Evolutionary conservation across 2,113 vertebrate species (phyloP).

Genomic region (Pseudonaja textilis): DNA sequence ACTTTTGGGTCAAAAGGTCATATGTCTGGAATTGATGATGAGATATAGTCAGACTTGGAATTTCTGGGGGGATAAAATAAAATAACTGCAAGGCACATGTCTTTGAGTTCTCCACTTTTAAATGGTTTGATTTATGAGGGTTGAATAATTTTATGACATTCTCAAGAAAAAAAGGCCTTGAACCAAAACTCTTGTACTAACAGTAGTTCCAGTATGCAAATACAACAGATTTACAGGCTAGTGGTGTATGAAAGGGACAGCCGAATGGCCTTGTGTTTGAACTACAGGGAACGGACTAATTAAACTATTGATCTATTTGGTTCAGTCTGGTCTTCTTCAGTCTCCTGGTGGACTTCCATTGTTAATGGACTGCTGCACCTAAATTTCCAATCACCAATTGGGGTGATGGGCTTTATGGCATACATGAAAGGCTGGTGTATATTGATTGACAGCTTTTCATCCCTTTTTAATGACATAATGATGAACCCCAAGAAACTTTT

Average conservation of each 20-base stretch:
- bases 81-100: not conserved
- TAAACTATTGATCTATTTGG: not conserved
- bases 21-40: conserved; percentile 17
- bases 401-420: not conserved
- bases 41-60: conserved; percentile 12
- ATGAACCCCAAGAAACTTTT: not conserved
- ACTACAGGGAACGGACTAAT: not conserved
- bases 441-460: not conserved
- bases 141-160: conserved; percentile 14
- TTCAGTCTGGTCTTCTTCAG: not conserved
- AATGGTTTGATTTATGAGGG: conserved; percentile 30
- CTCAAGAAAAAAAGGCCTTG: not conserved
- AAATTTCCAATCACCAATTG: not conserved
- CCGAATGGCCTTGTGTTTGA: not conserved
- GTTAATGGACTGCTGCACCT: not conserved
- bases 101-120: conserved; percentile 21
- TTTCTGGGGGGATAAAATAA: conserved; percentile 24
- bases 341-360: not conserved
- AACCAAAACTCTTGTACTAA: not conserved
- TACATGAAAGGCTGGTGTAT: not conserved
- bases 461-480: not conserved
- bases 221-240: not conserved
- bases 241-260: not conserved
- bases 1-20: conserved; percentile 35
- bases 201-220: not conserved